Conservation (phyloP, 1,140 invertebrate species). For the Drosophila tsacasi region DNA sequence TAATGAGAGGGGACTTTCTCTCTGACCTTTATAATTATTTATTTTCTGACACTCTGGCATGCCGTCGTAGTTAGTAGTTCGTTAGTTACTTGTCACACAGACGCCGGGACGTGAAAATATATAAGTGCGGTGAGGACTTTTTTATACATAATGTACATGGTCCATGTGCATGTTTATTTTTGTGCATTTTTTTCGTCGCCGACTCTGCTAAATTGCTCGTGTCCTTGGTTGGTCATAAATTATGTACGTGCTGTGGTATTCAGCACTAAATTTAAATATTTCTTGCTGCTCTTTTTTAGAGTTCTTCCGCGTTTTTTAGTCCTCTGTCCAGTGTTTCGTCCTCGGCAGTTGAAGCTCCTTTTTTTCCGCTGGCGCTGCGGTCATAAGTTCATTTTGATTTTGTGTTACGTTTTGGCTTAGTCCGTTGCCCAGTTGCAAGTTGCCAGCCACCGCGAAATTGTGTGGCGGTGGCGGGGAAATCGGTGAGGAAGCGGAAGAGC, state of each 20-base stretch:
- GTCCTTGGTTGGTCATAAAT: constrained; percentile 83
- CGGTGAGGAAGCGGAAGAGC: background rate
- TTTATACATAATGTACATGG: constrained; percentile 39
- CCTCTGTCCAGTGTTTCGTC: constrained; percentile 27
- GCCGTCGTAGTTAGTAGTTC: constrained; percentile 58
- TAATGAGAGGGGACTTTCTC: constrained; percentile 38
- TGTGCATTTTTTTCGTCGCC: constrained; percentile 55
- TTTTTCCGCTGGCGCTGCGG: constrained; percentile 51
- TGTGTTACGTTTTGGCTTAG: constrained; percentile 81
- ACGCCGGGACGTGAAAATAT: constrained; percentile 18
- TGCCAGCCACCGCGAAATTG: constrained; percentile 57
- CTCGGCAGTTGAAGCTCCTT: constrained; percentile 49
- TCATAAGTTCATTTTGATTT: constrained; percentile 84
- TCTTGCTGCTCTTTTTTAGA: constrained; percentile 41
- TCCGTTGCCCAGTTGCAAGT: constrained; percentile 63
- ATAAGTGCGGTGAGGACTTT: constrained; percentile 46
- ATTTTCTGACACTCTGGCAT: constrained; percentile 25
- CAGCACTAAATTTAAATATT: constrained; percentile 84
- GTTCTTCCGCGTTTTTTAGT: constrained; percentile 29
- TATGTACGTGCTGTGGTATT: constrained; percentile 84
- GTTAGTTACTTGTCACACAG: constrained; percentile 61
- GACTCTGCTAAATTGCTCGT: constrained; percentile 82
- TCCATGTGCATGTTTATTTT: constrained; percentile 41
- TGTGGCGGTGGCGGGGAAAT: constrained; percentile 5
- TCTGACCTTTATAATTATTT: background rate